Evolutionary conservation across 2,888 invertebrate species (phyloP).

Genomic region (Tetragonula carbonaria): DNA sequence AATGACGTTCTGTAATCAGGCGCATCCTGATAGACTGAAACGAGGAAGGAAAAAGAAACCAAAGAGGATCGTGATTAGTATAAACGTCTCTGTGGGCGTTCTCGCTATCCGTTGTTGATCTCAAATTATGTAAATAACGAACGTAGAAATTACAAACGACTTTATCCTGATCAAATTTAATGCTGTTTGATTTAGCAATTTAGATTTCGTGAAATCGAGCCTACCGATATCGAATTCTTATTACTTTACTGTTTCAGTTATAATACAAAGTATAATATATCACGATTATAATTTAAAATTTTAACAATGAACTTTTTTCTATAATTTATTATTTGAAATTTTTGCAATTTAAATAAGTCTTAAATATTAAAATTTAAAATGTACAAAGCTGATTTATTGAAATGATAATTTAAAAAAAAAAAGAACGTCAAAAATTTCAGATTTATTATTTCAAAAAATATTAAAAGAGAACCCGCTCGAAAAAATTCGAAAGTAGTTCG

Average conservation of each 20-base stretch:
- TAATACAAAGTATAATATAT: background rate
- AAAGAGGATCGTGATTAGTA: constrained; percentile 56
- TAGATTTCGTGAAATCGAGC: constrained; percentile 7
- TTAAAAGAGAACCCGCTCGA: background rate
- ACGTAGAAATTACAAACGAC: constrained; percentile 52
- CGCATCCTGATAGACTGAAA: constrained; percentile 67
- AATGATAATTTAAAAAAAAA: too few species aligned
- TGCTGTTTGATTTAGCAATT: constrained; percentile 28
- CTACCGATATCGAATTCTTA: background rate
- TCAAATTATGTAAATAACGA: constrained; percentile 69
- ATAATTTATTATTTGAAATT: too few species aligned
- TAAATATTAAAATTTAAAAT: background rate
- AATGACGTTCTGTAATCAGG: constrained; percentile 77
- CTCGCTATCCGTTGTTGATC: constrained; percentile 63
- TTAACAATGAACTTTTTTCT: background rate
- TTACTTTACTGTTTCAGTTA: too few species aligned
- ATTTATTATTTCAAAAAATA: background rate
- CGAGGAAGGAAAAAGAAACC: constrained; percentile 39
- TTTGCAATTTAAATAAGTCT: too few species aligned
- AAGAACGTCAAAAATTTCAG: background rate
- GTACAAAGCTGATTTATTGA: background rate
- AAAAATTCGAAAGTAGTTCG: background rate
- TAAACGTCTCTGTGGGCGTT: constrained; percentile 72
- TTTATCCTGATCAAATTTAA: constrained; percentile 45
- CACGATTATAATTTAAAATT: background rate